Evolutionary conservation across 2,888 invertebrate genomes (phyloP).

Genomic region (Habroteleia sp.): DNA sequence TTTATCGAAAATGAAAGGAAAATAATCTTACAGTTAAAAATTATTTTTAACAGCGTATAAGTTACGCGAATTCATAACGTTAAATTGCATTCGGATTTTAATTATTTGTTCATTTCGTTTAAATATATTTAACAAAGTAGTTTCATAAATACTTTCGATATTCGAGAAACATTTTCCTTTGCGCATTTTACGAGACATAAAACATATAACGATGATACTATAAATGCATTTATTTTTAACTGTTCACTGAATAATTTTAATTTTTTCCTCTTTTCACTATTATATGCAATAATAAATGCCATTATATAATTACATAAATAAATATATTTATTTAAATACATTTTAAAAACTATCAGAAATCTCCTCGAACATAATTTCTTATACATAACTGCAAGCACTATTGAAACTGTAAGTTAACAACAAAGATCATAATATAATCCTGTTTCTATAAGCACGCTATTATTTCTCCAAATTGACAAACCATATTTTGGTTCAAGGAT

Average conservation of each 20-base stretch:
- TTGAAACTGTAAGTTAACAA: conserved; percentile 2
- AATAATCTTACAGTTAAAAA: too few species aligned
- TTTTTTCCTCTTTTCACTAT: background rate
- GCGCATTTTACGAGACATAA: conserved; percentile 5
- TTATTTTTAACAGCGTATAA: too few species aligned
- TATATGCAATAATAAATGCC: background rate
- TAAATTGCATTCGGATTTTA: too few species aligned
- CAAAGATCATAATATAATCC: conserved; percentile 13
- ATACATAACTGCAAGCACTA: background rate
- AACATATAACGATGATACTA: background rate
- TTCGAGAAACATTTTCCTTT: conserved; percentile 10
- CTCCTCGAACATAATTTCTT: too few species aligned
- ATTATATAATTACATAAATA: background rate
- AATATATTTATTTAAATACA: background rate
- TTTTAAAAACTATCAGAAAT: background rate
- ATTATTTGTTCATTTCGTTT: too few species aligned
- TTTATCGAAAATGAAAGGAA: too few species aligned
- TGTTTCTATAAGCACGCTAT: conserved; percentile 14
- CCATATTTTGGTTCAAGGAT: conserved; percentile 15
- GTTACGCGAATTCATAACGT: too few species aligned
- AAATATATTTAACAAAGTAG: conserved; percentile 3
- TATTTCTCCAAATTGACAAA: conserved; percentile 10
- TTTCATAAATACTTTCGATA: conserved; percentile 16
- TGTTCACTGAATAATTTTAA: conserved; percentile 4
- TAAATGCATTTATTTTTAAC: conserved; percentile 10